Conservation (phyloP, 2,888 invertebrate species). For the Deroplatys truncata region DNA sequence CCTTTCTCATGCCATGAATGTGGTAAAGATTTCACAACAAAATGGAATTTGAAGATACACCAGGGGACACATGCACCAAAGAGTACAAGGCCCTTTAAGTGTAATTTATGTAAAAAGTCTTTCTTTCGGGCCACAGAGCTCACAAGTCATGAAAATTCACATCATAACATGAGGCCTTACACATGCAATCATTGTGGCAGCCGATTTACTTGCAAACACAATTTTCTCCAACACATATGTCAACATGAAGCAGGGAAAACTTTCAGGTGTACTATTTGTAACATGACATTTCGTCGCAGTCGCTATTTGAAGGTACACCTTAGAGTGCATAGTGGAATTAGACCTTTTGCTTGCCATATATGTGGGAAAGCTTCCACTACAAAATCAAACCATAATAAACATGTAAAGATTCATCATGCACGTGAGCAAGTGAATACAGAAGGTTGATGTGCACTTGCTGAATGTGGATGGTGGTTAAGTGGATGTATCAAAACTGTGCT, state of each 20-base stretch:
- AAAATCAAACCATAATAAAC: constrained; percentile 87
- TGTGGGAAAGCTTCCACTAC: constrained; percentile 87
- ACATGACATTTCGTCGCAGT: constrained; percentile 79
- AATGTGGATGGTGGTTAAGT: too few species aligned
- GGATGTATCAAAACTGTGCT: too few species aligned
- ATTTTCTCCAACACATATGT: constrained; percentile 78
- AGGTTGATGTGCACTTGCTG: constrained; percentile 47
- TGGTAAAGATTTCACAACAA: constrained; percentile 80
- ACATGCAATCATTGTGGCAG: constrained; percentile 88
- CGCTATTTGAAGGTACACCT: constrained; percentile 86
- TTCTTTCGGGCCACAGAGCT: constrained; percentile 79
- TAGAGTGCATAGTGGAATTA: constrained; percentile 76
- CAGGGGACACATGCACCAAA: constrained; percentile 85
- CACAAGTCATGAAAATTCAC: constrained; percentile 79
- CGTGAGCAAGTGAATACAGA: constrained; percentile 83
- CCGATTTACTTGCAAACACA: constrained; percentile 83
- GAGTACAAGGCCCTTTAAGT: constrained; percentile 80
- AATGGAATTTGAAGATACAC: constrained; percentile 86
- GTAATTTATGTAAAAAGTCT: constrained; percentile 76
- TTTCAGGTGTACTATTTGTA: constrained; percentile 72
- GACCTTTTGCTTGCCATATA: constrained; percentile 80
- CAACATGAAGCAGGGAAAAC: constrained; percentile 80
- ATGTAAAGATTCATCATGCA: constrained; percentile 84
- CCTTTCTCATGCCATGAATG: constrained; percentile 80
- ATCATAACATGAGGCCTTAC: constrained; percentile 77